Percentiles rank a stretch among this genome's conserved stretches.
Conservation (phyloP, 2,888 invertebrate species). For the Pycnomerus fuliginosus region DNA sequence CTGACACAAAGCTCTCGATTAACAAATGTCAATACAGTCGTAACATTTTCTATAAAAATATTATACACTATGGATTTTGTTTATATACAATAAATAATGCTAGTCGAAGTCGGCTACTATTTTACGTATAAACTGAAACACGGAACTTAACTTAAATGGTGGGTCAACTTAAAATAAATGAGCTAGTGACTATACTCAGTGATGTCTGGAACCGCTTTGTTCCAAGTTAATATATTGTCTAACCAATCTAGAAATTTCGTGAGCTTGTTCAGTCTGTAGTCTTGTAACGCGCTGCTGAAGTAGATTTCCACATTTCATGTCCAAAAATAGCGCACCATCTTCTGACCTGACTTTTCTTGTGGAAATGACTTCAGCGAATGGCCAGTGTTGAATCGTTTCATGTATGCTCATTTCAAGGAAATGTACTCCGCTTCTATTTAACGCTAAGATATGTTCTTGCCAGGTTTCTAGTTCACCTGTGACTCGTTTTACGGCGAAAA, state of each 20-base stretch:
- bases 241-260: constrained; percentile 94
- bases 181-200: too few relatives aligned
- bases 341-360: constrained; percentile 90
- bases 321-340: constrained; percentile 87
- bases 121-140: too few relatives aligned
- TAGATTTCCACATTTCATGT: constrained; percentile 96
- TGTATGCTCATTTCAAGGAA: constrained; percentile 91
- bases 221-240: constrained; percentile 95
- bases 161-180: too few relatives aligned
- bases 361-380: constrained; percentile 93
- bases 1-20: too few relatives aligned
- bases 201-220: constrained; percentile 52
- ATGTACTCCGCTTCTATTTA: constrained; percentile 91
- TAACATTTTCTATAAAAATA: too few relatives aligned
- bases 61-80: too few relatives aligned
- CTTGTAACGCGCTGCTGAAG: constrained; percentile 94
- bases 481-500: constrained; percentile 92
- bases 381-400: constrained; percentile 90
- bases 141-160: too few relatives aligned
- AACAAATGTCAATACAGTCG: too few relatives aligned
- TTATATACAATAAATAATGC: too few relatives aligned
- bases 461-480: constrained; percentile 69
- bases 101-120: too few relatives aligned
- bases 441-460: constrained; percentile 88
- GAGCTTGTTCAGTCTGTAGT: constrained; percentile 96